These are phyloP conservation scores for Chrysocyon brachyurus DNA, from an alignment of 2,797 vertebrate species.

Conservation along the genomic window DNA sequence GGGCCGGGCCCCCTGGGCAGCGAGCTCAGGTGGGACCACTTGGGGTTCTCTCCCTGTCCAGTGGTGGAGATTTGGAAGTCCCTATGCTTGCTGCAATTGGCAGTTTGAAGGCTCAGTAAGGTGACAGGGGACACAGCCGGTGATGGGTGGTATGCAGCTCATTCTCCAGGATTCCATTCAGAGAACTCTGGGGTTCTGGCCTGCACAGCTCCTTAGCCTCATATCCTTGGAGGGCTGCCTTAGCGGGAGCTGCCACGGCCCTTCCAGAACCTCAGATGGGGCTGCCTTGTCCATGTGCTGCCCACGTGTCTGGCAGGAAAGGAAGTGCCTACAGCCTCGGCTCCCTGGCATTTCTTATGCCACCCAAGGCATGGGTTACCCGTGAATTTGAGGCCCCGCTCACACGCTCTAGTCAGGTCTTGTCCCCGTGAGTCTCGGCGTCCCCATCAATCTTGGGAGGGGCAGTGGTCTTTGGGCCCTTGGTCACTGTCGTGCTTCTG, in stretches of 20 bases:
- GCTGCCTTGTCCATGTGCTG: not conserved
- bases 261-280: not conserved
- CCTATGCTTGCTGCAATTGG: conserved; percentile 56
- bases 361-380: not conserved
- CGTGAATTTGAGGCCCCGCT: not conserved
- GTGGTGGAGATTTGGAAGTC: conserved; percentile 59
- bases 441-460: not conserved
- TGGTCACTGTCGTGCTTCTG: not conserved
- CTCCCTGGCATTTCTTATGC: not conserved
- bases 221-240: not conserved
- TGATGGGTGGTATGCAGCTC: conserved; percentile 37
- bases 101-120: conserved; percentile 69
- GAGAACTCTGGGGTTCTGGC: not conserved
- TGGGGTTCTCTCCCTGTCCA: not conserved
- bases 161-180: not conserved
- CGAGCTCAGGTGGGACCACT: not conserved
- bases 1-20: not conserved
- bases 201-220: not conserved
- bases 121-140: conserved; percentile 61
- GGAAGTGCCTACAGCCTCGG: not conserved
- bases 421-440: not conserved
- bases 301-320: not conserved
- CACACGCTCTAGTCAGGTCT: not conserved
- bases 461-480: not conserved
- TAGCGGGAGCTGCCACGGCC: too few species aligned